Conservation (phyloP, 2,888 invertebrate genomes). For the Miltochrista miniata region DNA sequence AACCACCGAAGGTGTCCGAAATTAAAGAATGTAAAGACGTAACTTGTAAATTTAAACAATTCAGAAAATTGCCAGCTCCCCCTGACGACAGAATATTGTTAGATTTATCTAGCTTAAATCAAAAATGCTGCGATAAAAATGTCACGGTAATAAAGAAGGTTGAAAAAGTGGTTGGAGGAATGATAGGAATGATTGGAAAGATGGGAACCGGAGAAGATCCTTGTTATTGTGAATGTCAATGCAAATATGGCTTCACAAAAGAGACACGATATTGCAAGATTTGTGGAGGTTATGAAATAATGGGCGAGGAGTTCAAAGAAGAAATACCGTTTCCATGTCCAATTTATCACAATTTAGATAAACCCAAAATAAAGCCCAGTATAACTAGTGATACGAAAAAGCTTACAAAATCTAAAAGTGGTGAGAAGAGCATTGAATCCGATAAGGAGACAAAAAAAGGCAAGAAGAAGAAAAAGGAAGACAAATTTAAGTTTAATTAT, state of each 20-base stretch:
- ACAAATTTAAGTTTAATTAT: constrained; percentile 73
- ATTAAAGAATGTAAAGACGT: constrained; percentile 46
- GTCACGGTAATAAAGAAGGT: constrained; percentile 50
- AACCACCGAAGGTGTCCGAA: neutral
- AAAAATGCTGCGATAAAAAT: constrained; percentile 49
- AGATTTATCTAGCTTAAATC: constrained; percentile 44
- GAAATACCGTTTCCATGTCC: constrained; percentile 68
- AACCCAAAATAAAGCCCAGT: constrained; percentile 49
- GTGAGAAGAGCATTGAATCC: constrained; percentile 55
- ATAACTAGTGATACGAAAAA: constrained; percentile 60
- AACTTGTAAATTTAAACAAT: constrained; percentile 46
- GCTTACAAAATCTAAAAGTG: constrained; percentile 25
- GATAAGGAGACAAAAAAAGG: constrained; percentile 59
- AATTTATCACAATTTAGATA: constrained; percentile 67
- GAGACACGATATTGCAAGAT: constrained; percentile 68
- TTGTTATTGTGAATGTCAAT: constrained; percentile 73
- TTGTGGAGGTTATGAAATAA: constrained; percentile 68
- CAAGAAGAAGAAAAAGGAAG: constrained; percentile 59
- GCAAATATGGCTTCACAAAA: constrained; percentile 65
- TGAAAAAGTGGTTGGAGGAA: constrained; percentile 54
- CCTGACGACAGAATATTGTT: constrained; percentile 55
- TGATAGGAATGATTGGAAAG: constrained; percentile 42
- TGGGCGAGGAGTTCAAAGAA: constrained; percentile 56
- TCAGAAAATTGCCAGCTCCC: constrained; percentile 42
- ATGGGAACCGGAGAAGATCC: constrained; percentile 51